Conservation (phyloP, 2,888 invertebrate species). For the Byasa hedistus region DNA sequence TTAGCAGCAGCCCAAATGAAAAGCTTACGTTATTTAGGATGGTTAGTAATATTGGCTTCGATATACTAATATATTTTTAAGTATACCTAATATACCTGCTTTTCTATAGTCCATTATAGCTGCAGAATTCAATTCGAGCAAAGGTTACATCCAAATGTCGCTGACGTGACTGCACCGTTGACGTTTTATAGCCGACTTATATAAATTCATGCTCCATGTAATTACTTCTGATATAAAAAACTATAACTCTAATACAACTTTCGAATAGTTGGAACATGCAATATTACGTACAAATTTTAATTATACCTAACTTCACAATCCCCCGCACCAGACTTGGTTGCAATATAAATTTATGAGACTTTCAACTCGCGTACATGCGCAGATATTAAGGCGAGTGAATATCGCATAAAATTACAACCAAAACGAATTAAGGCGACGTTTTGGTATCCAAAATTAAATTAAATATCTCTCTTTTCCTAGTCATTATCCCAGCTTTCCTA, state of each 20-base stretch:
- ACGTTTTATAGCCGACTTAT: background rate
- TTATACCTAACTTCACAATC: background rate
- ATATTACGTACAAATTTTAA: background rate
- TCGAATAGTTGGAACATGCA: background rate
- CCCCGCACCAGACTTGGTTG: background rate
- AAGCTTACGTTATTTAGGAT: no score
- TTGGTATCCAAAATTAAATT: no score
- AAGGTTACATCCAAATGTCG: background rate
- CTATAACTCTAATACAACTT: background rate
- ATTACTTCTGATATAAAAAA: background rate
- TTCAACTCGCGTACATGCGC: no score
- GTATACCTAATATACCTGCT: no score
- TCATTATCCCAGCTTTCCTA: no score
- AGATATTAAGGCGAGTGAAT: no score
- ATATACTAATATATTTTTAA: no score
- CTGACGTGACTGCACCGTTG: background rate
- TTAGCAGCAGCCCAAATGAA: no score
- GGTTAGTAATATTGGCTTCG: no score
- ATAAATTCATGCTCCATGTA: background rate
- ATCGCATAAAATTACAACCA: no score
- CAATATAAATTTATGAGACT: background rate
- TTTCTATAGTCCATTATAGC: background rate
- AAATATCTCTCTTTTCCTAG: no score
- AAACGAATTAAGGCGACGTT: no score
- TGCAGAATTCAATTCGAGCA: background rate